Evolutionary conservation across 2,888 invertebrate species (phyloP).

Genomic region (Odontothrips loti): DNA sequence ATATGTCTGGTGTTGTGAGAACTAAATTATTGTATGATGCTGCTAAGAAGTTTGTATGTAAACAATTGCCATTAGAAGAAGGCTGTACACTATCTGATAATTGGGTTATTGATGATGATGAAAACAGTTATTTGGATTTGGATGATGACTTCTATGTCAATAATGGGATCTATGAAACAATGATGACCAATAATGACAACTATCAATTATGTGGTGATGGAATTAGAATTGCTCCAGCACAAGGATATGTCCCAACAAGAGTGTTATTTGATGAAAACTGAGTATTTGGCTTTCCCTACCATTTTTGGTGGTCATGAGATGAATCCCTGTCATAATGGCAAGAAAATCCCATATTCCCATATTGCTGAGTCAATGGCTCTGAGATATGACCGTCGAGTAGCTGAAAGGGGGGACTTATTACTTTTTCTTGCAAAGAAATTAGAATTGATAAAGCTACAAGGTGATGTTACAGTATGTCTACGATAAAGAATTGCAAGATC

Average conservation of each 20-base stretch:
- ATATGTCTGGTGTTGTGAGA: conserved; percentile 33
- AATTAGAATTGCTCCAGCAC: conserved; percentile 35
- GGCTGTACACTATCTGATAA: conserved; percentile 34
- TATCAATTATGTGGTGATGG: conserved; percentile 29
- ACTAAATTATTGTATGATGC: conserved; percentile 33
- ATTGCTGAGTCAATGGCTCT: conserved; percentile 37
- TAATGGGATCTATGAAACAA: background rate
- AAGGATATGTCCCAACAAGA: conserved; percentile 34
- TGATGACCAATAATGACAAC: conserved; percentile 30
- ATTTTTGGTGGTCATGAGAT: conserved; percentile 33
- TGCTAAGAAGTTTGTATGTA: conserved; percentile 32
- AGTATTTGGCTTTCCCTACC: conserved; percentile 33
- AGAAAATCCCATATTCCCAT: conserved; percentile 32
- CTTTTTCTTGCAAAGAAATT: conserved; percentile 28
- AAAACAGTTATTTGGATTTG: conserved; percentile 12
- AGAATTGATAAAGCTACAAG: background rate
- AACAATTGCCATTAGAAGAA: conserved; percentile 33
- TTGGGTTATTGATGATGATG: conserved; percentile 22
- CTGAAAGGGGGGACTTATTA: conserved; percentile 33
- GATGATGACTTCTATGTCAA: background rate
- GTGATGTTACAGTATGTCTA: background rate
- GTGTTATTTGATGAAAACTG: conserved; percentile 33
- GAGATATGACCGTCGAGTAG: conserved; percentile 35
- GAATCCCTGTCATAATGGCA: conserved; percentile 26
- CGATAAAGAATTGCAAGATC: background rate